Percentiles rank a stretch among this genome's conserved stretches.
Evolutionary conservation across 2,888 invertebrate species (phyloP).

Genomic region (Chymomyza fuscimana): DNA sequence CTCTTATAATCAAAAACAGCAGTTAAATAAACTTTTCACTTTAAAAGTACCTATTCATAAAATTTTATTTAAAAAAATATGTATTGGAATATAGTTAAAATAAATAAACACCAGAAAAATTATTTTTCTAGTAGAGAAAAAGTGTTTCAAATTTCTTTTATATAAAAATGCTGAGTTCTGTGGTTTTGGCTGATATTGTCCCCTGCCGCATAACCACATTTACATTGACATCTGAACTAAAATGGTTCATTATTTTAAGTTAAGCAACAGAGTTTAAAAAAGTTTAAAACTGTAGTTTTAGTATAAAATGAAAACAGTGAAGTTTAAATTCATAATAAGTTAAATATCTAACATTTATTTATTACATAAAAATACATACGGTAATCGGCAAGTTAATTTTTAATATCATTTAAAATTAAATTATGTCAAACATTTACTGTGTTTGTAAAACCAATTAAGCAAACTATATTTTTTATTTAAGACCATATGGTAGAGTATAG

Average conservation of each 20-base stretch:
- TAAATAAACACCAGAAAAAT: not conserved
- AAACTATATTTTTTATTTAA: not conserved
- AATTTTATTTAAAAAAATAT: conserved; percentile 24
- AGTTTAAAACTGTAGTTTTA: not conserved
- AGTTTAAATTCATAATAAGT: not conserved
- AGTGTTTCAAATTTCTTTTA: conserved; percentile 31
- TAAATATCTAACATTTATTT: not conserved
- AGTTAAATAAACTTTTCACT: conserved; percentile 33
- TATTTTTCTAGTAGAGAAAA: conserved; percentile 19
- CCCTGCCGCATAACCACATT: conserved; percentile 41
- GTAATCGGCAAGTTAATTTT: not conserved
- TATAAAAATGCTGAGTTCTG: not conserved
- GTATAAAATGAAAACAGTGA: not conserved
- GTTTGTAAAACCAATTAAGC: not conserved
- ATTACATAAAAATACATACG: conserved; percentile 1
- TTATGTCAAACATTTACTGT: not conserved
- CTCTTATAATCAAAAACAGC: conserved; percentile 41
- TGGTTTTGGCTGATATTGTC: conserved; percentile 37
- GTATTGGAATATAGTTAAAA: not conserved
- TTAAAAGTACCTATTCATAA: conserved; percentile 31
- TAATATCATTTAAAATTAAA: not conserved
- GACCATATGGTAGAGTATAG: not conserved
- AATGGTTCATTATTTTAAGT: conserved; percentile 24
- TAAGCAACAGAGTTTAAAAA: not conserved
- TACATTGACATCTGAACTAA: conserved; percentile 45